Evolutionary conservation across 2,888 invertebrate genomes (phyloP).

Genomic region (Netelia fuscicornis): DNA sequence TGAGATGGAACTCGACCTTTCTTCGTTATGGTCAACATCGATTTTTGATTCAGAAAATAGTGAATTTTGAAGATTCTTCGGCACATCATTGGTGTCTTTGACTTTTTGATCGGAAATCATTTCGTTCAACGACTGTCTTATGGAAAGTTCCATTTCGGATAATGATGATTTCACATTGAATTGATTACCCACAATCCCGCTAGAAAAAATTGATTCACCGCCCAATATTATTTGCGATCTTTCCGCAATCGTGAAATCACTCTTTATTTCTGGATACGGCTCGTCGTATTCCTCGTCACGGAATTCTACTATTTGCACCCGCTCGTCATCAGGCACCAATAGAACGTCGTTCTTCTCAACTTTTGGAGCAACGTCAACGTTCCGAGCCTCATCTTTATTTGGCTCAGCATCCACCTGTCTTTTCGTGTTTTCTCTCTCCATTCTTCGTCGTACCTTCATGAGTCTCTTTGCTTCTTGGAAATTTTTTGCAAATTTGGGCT

Average conservation of each 20-base stretch:
- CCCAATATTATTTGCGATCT: slow-evolving; percentile 79
- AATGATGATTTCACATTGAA: slow-evolving; percentile 74
- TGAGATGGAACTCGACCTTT: not conserved
- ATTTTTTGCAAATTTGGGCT: slow-evolving; percentile 90
- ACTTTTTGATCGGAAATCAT: slow-evolving; percentile 76
- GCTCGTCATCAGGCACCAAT: slow-evolving; percentile 81
- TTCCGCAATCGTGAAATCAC: slow-evolving; percentile 78
- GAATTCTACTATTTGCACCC: slow-evolving; percentile 83
- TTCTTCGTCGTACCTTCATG: slow-evolving; percentile 89
- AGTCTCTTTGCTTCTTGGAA: slow-evolving; percentile 88
- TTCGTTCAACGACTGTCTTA: slow-evolving; percentile 77
- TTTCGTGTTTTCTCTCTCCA: slow-evolving; percentile 88
- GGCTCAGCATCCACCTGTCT: slow-evolving; percentile 85
- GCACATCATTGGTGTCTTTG: slow-evolving; percentile 38
- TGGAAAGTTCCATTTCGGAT: slow-evolving; percentile 78
- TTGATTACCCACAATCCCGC: slow-evolving; percentile 59
- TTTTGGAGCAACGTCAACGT: slow-evolving; percentile 32
- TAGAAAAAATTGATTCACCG: slow-evolving; percentile 69
- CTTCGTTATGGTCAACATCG: not conserved
- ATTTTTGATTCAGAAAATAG: not conserved
- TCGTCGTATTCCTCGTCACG: slow-evolving; percentile 82
- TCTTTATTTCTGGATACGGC: slow-evolving; percentile 79
- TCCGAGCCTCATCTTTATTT: slow-evolving; percentile 41
- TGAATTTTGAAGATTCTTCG: slow-evolving; percentile 24
- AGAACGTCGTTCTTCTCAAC: slow-evolving; percentile 70